phyloP scores from a whole-genome alignment of 2,113 vertebrate species.

The Sciurus niger region DNA sequence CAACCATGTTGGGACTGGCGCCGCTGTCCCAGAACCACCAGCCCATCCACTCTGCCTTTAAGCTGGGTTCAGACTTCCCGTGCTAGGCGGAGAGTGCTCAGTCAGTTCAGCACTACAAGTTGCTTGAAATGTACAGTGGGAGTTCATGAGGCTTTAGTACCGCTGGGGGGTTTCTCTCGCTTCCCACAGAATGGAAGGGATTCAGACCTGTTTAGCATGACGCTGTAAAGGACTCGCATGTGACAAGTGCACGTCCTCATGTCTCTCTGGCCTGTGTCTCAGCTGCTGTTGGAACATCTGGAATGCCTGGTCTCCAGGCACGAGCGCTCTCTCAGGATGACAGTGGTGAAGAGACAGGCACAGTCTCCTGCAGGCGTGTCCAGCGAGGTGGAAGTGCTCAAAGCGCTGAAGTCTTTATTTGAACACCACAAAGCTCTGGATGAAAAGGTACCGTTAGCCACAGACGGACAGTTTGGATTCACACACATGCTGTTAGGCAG shows the following conservation, averaged over 20 bases:
- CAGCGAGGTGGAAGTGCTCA: slow-evolving; percentile 98
- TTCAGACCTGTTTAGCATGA: rapidly evolving
- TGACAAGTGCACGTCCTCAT: background rate
- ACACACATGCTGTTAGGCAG: rapidly evolving
- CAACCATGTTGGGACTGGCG: rapidly evolving
- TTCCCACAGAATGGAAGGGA: background rate
- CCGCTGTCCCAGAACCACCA: background rate
- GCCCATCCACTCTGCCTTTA: background rate
- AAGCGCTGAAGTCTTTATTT: slow-evolving; percentile 98
- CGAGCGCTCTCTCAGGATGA: slow-evolving; percentile 97
- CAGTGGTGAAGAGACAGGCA: slow-evolving; percentile 97
- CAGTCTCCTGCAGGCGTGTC: slow-evolving; percentile 98
- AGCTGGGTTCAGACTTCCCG: background rate
- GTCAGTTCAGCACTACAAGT: rapidly evolving
- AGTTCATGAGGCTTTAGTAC: background rate
- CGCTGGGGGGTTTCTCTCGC: rapidly evolving
- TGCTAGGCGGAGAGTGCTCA: rapidly evolving
- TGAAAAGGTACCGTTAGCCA: slow-evolving; percentile 92
- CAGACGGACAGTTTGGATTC: rapidly evolving
- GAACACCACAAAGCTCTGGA: slow-evolving; percentile 99
- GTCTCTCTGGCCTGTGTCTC: slow-evolving; percentile 21
- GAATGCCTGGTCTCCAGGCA: slow-evolving; percentile 98
- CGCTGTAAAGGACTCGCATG: background rate
- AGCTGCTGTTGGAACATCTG: slow-evolving; percentile 97
- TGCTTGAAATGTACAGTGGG: background rate